Evolutionary conservation across 2,888 invertebrate genomes (phyloP).

Genomic region (Brachylomia viminalis): DNA sequence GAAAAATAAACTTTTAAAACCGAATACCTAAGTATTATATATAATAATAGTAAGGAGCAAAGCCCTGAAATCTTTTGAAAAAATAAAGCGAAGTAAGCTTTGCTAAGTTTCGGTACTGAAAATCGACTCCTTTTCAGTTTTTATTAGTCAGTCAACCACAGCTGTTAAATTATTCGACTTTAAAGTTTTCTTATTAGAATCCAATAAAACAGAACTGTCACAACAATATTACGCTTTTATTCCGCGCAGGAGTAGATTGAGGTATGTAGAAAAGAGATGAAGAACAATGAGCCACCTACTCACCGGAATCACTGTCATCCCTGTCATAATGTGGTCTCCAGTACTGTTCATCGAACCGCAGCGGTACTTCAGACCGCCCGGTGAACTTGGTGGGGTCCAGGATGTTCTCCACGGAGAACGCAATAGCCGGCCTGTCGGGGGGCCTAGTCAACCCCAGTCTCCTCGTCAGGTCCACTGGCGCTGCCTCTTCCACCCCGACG

Average conservation of each 20-base stretch:
- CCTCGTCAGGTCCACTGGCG: constrained; percentile 87
- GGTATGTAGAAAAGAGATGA: neutral
- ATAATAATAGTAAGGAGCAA: neutral
- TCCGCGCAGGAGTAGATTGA: neutral
- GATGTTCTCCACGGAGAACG: constrained; percentile 97
- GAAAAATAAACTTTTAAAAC: too few species aligned
- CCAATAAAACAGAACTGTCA: neutral
- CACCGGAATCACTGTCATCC: constrained; percentile 91
- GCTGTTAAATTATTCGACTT: neutral
- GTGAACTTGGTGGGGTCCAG: constrained; percentile 97
- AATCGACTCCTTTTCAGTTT: neutral
- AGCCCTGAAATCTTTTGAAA: neutral
- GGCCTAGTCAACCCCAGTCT: constrained; percentile 91
- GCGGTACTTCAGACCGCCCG: constrained; percentile 91
- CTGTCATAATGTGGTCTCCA: constrained; percentile 89
- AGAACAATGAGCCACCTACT: constrained; percentile 65
- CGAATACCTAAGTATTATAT: too few species aligned
- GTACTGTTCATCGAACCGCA: constrained; percentile 91
- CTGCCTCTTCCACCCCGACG: constrained; percentile 88
- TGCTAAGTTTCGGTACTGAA: neutral
- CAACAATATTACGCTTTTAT: too few species aligned
- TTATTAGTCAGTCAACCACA: neutral
- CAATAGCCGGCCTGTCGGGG: constrained; percentile 91
- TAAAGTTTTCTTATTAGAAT: neutral
- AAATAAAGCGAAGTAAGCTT: neutral